Evolutionary conservation across 2,113 vertebrate species (phyloP).

Genomic region (Brachypodius melanocephalos): DNA sequence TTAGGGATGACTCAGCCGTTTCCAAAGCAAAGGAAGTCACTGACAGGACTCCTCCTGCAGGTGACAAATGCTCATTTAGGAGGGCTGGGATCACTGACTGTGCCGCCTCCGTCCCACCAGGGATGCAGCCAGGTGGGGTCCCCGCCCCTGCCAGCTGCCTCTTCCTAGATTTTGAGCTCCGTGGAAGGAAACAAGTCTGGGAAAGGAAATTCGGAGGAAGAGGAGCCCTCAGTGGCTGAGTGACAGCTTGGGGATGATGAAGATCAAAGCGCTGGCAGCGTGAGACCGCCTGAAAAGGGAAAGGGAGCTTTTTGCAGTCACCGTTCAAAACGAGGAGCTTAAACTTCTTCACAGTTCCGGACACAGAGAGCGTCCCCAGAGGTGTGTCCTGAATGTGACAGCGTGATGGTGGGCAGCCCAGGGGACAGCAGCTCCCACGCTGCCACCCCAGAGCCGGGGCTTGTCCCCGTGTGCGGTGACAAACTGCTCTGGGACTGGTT

Average conservation of each 20-base stretch:
- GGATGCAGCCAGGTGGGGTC: neutral
- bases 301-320: neutral
- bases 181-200: neutral
- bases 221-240: neutral
- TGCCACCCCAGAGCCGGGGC: neutral
- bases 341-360: rapidly evolving
- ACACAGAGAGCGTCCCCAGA: neutral
- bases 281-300: neutral
- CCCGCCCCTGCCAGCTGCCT: neutral
- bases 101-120: neutral
- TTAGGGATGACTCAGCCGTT: neutral
- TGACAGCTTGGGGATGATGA: neutral
- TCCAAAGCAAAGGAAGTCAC: neutral
- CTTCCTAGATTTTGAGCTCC: neutral
- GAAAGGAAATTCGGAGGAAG: neutral
- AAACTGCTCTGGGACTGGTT: neutral
- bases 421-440: neutral
- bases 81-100: neutral
- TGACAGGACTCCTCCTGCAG: neutral
- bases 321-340: neutral
- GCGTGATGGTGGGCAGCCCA: neutral
- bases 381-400: neutral
- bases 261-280: neutral
- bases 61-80: neutral
- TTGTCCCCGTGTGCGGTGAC: neutral